Conservation (phyloP, 1,140 invertebrate genomes). For the Melitaea cinxia region DNA sequence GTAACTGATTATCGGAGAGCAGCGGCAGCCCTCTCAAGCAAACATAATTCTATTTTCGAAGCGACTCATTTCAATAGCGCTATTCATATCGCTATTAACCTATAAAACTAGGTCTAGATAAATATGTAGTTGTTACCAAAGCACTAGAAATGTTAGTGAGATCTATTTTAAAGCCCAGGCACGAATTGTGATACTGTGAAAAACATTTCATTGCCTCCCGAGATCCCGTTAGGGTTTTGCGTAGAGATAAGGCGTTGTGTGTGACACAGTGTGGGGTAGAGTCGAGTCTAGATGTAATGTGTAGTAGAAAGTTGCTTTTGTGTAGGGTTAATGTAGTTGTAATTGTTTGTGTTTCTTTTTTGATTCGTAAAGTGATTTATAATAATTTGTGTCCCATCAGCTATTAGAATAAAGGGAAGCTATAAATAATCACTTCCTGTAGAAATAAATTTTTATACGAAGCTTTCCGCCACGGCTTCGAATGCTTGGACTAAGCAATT, state of each 20-base stretch:
- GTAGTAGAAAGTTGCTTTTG: background rate
- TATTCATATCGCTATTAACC: background rate
- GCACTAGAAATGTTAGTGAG: background rate
- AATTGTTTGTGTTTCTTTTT: no score
- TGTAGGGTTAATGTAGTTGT: no score
- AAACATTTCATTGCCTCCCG: conserved; percentile 21
- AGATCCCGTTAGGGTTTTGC: conserved; percentile 13
- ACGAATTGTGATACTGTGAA: conserved; percentile 7
- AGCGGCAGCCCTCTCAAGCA: no score
- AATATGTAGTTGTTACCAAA: background rate
- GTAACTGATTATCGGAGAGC: no score
- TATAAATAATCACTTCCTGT: no score
- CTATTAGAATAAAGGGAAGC: no score
- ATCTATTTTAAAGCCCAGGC: conserved; percentile 3
- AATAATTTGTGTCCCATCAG: no score
- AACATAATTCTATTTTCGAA: no score
- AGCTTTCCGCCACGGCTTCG: no score
- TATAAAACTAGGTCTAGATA: conserved; percentile 23
- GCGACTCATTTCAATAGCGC: background rate
- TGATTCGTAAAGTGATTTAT: no score
- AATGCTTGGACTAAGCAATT: no score
- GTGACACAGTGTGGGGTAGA: conserved; percentile 9
- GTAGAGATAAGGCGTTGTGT: conserved; percentile 2
- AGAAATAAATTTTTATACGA: no score
- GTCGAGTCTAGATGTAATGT: background rate